Evolutionary conservation across 2,888 invertebrate species (phyloP).

Genomic region (Glaucopsyche alexis): DNA sequence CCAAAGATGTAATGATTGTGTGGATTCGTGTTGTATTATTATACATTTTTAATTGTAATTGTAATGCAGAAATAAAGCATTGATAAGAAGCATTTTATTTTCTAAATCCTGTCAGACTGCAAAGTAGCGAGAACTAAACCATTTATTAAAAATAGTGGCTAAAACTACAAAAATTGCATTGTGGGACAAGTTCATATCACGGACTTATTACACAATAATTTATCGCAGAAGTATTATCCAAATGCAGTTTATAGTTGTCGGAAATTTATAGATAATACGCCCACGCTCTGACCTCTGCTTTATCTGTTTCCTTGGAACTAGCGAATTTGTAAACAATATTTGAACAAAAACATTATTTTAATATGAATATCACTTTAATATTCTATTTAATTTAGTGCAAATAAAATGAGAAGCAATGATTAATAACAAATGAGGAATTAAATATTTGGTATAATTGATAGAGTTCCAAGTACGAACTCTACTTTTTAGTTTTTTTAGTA

Average conservation of each 20-base stretch:
- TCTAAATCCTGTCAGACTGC: neutral
- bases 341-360: neutral
- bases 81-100: neutral
- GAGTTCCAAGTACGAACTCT: too few relatives aligned
- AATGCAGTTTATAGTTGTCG: conserved; percentile 35
- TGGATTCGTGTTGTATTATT: conserved; percentile 11
- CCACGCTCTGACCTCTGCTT: conserved; percentile 41
- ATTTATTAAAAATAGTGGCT: neutral
- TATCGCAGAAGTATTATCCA: conserved; percentile 27
- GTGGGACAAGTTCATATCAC: neutral
- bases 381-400: neutral
- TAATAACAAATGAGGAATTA: too few relatives aligned
- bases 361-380: neutral
- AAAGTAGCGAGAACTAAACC: neutral
- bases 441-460: too few relatives aligned
- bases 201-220: neutral
- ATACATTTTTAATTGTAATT: neutral
- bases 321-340: conserved; percentile 25
- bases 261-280: conserved; percentile 35
- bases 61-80: conserved; percentile 17
- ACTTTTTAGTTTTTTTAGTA: too few relatives aligned
- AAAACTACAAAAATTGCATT: neutral
- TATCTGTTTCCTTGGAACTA: conserved; percentile 41
- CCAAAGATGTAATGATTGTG: conserved; percentile 37
- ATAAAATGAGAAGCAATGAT: too few relatives aligned